phyloP scores from a whole-genome alignment of 1,140 invertebrate genomes.

The Adoxophyes honmai region DNA sequence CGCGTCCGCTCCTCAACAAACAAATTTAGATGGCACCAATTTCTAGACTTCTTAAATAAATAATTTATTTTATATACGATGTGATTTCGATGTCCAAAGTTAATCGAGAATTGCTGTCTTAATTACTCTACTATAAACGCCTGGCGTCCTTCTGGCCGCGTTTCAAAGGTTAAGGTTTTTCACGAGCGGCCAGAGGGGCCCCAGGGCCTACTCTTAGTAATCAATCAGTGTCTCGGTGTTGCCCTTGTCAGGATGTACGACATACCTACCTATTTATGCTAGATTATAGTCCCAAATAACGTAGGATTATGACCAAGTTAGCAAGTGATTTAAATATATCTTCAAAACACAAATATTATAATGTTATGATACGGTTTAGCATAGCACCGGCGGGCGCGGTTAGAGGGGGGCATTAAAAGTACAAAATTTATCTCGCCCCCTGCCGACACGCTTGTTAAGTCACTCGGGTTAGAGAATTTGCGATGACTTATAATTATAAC shows the following conservation, averaged over 20 bases:
- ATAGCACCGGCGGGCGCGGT: constrained; percentile 6
- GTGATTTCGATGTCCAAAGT: constrained; percentile 62
- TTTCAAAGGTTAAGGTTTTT: neutral
- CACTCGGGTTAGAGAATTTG: no score
- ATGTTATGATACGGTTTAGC: constrained; percentile 17
- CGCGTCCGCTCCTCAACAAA: neutral
- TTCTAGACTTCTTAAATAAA: constrained; percentile 39
- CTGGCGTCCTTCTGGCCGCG: neutral
- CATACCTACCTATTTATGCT: constrained; percentile 56
- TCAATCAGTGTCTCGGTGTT: constrained; percentile 38
- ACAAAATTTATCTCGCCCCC: constrained; percentile 13
- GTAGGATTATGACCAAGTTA: constrained; percentile 71
- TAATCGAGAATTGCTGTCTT: constrained; percentile 65
- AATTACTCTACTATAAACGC: constrained; percentile 17
- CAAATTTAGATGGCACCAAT: constrained; percentile 37
- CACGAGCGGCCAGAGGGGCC: neutral
- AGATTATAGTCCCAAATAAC: constrained; percentile 55
- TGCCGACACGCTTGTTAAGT: neutral
- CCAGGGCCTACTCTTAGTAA: neutral
- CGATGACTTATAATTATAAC: no score
- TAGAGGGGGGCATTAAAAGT: constrained; percentile 5
- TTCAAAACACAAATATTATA: constrained; percentile 51
- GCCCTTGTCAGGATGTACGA: constrained; percentile 22
- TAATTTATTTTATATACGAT: constrained; percentile 39
- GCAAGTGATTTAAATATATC: constrained; percentile 60